Percentiles rank a stretch among this genome's conserved stretches.
These are phyloP conservation scores for Lasioglossum morio DNA, from an alignment of 2,888 invertebrate species.

Conservation along the genomic window DNA sequence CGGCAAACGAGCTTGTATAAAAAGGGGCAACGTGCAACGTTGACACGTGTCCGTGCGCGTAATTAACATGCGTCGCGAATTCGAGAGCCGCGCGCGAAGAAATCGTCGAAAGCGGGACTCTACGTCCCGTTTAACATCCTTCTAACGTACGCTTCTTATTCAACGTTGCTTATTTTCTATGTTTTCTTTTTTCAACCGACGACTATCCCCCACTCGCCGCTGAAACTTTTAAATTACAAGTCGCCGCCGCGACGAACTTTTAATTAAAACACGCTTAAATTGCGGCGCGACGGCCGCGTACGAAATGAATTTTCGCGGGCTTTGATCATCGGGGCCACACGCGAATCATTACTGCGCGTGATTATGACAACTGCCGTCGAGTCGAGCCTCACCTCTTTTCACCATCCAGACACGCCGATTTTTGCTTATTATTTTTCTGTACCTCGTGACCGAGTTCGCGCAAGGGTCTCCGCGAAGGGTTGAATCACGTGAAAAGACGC, in stretches of 20 bases:
- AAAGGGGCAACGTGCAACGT: constrained; percentile 5
- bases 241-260: constrained; percentile 25
- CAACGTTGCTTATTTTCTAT: background rate
- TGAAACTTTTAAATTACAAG: constrained; percentile 43
- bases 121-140: constrained; percentile 10
- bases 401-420: background rate
- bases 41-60: constrained; percentile 14
- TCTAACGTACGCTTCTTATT: constrained; percentile 21
- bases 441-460: background rate
- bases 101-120: background rate
- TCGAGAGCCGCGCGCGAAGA: constrained; percentile 19
- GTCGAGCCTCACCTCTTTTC: background rate
- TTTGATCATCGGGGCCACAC: background rate
- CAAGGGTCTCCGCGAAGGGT: background rate
- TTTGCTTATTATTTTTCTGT: background rate
- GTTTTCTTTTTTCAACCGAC: background rate
- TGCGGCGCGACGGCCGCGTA: constrained; percentile 5
- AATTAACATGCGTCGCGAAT: constrained; percentile 43
- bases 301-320: constrained; percentile 28
- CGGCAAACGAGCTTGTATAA: constrained; percentile 46
- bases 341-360: background rate
- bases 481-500: background rate
- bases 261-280: constrained; percentile 47
- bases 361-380: background rate
- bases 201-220: background rate